Evolutionary conservation across 2,113 vertebrate species (phyloP).

Genomic region (Pristiophorus japonicus): DNA sequence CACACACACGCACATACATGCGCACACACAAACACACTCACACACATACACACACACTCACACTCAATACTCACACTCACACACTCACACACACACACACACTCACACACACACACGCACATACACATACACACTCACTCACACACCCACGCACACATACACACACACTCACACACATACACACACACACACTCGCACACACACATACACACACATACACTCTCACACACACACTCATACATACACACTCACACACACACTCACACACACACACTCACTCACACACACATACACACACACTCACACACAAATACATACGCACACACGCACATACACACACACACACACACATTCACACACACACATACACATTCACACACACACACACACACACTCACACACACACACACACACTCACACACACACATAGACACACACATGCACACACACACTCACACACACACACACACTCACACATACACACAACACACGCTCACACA

Average conservation of each 20-base stretch:
- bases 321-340: neutral
- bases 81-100: neutral
- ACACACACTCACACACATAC: neutral
- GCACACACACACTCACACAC: neutral
- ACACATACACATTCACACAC: neutral
- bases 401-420: neutral
- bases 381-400: neutral
- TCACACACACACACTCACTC: neutral
- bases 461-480: neutral
- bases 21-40: too few species aligned
- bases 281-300: neutral
- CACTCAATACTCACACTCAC: too few species aligned
- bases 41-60: neutral
- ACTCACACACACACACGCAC: neutral
- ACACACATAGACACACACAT: neutral
- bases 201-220: neutral
- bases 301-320: too few species aligned
- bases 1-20: too few species aligned
- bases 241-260: neutral
- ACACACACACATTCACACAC: neutral
- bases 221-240: neutral
- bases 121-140: neutral
- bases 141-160: too few species aligned
- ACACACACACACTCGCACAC: neutral
- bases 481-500: neutral